Evolutionary conservation across 2,113 vertebrate genomes (phyloP).

Genomic region (Strigops habroptila): DNA sequence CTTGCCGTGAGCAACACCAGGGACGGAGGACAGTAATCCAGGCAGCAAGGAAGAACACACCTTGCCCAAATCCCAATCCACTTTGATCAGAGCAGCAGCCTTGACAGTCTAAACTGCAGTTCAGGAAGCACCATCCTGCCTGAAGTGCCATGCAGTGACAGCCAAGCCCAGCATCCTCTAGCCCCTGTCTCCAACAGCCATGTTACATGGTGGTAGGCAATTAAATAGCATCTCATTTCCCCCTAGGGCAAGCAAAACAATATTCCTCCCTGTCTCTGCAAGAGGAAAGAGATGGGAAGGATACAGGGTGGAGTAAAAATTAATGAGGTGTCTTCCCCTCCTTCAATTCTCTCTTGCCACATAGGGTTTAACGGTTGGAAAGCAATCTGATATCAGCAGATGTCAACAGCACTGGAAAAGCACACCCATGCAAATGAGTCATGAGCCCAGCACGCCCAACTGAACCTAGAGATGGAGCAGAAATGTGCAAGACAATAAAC

Average conservation of each 20-base stretch:
- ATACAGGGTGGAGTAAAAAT: neutral
- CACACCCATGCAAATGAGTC: neutral
- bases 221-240: neutral
- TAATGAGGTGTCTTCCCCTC: neutral
- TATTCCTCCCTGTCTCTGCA: neutral
- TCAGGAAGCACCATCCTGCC: neutral
- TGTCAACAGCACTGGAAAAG: neutral
- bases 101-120: neutral
- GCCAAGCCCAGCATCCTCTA: neutral
- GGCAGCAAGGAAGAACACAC: neutral
- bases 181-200: neutral
- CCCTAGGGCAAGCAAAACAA: neutral
- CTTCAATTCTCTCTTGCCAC: neutral
- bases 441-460: neutral
- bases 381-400: neutral
- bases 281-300: neutral
- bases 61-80: neutral
- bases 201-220: neutral
- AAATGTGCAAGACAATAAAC: neutral
- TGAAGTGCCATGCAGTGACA: neutral
- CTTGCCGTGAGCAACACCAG: neutral
- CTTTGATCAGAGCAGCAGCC: neutral
- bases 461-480: neutral
- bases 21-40: neutral
- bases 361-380: neutral